Evolutionary conservation across 2,113 vertebrate genomes (phyloP).

Genomic region (Festucalex cinctus): DNA sequence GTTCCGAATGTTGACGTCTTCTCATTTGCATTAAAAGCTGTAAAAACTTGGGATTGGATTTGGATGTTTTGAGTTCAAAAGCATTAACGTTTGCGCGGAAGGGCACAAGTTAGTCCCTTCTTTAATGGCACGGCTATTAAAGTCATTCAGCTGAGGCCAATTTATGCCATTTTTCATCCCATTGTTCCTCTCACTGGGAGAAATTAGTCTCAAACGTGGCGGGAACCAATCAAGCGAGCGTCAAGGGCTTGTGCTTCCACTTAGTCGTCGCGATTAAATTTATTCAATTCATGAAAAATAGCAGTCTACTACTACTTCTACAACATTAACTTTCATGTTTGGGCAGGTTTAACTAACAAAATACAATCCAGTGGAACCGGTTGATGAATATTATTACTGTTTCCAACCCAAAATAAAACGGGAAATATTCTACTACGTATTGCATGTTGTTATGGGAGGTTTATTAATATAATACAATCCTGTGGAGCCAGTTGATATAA

Average conservation of each 20-base stretch:
- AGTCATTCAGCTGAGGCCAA: conserved; percentile 63
- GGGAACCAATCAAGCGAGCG: conserved; percentile 50
- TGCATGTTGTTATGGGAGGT: background rate
- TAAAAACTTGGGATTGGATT: background rate
- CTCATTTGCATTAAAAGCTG: background rate
- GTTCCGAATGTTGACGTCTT: background rate
- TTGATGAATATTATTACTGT: background rate
- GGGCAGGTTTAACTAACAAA: background rate
- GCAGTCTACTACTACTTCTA: background rate
- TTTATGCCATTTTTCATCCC: conserved; percentile 61
- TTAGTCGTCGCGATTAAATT: conserved; percentile 24
- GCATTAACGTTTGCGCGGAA: background rate
- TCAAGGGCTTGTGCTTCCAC: conserved; percentile 27
- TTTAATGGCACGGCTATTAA: conserved; percentile 64
- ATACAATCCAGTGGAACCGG: background rate
- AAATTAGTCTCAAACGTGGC: conserved; percentile 62
- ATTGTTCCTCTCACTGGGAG: conserved; percentile 61
- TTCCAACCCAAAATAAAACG: background rate
- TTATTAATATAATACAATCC: background rate
- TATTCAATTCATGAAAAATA: conserved; percentile 18
- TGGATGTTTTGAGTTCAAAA: background rate
- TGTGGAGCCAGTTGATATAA: background rate
- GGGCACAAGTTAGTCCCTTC: background rate
- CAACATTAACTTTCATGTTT: background rate
- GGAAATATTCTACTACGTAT: background rate